Base-by-base conservation (phyloP, 2,888 invertebrate genomes). In the Megalurothrips usitatus region DNA sequence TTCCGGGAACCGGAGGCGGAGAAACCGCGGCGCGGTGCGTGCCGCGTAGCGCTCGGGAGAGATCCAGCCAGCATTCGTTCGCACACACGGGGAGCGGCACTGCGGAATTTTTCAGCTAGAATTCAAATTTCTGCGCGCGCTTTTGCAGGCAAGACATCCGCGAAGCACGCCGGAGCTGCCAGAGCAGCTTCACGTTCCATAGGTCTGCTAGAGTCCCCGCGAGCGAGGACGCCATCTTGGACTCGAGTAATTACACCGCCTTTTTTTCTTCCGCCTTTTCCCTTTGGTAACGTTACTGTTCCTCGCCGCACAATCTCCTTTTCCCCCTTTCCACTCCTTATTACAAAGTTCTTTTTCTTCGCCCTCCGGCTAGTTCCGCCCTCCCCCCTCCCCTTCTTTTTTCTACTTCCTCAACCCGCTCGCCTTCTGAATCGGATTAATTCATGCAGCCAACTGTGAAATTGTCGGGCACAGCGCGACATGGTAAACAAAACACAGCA, bases 371-470 rank as follows among this genome's bases (percentile, higher is more conserved):
- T 43, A 43, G 34, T 43, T 43, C 34, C n/a, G n/a, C n/a, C n/a
- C n/a, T n/a, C n/a, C n/a, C n/a, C n/a, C n/a, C n/a, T n/a, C n/a
- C n/a, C n/a, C n/a, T n/a, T n/a, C n/a, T n/a, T n/a, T n/a, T n/a
- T 43, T 43, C 6, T 43, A 43, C 6, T 43, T 43, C 6, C 34
- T 43, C n/a, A n/a, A 43, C 34, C 3, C 2, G 34, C 34, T 43
- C 34, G 34, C 34, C 58, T 58, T 58, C 58, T 17, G 17, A 19
- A n/a, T 26, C 68, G 68, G 68, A 75, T 75, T 75, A 75, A 75
- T 75, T 75, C 68, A 75, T 75, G 68, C 68, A 75, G 68, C 68
- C 68, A 26, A 75, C 68, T 75, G 26, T 75, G 68, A 75, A 75
- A 75, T 75, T 23, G 68, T 75, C 58, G 34, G 6, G 34, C 58